Conservation (phyloP, 2,888 invertebrate genomes). For the Catocala nupta region DNA sequence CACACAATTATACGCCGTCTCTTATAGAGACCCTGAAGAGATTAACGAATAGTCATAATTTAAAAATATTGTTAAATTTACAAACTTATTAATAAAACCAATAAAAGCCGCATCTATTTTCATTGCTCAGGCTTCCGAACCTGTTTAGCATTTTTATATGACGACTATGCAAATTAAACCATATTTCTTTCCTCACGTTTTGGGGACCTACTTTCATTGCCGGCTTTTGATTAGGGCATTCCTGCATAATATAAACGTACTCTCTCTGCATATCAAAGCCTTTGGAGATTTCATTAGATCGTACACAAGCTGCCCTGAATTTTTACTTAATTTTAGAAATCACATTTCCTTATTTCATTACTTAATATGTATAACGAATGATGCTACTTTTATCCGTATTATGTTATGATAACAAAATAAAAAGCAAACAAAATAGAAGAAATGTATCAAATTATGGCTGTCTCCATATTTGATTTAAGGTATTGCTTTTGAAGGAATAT, state of each 20-base stretch:
- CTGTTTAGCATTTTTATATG: constrained; percentile 36
- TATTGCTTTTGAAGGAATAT: too few species aligned
- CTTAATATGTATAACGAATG: too few species aligned
- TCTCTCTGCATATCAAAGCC: constrained; percentile 61
- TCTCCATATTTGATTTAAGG: too few species aligned
- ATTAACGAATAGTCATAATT: constrained; percentile 12
- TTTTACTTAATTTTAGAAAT: constrained; percentile 23
- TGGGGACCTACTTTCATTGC: constrained; percentile 24
- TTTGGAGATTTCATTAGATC: constrained; percentile 50
- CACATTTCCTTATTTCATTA: constrained; percentile 6
- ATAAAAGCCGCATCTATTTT: constrained; percentile 45
- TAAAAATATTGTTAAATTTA: constrained; percentile 43
- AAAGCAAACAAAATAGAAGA: neutral
- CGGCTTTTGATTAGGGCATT: constrained; percentile 48
- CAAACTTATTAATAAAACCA: constrained; percentile 55
- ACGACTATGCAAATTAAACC: constrained; percentile 40
- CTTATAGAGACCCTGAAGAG: constrained; percentile 69
- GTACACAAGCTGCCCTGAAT: constrained; percentile 26
- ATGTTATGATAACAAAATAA: too few species aligned
- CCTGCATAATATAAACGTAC: constrained; percentile 50
- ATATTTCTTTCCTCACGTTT: constrained; percentile 40
- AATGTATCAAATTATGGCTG: too few species aligned
- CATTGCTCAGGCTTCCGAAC: constrained; percentile 41
- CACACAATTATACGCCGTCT: constrained; percentile 79
- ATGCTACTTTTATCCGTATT: too few species aligned